These are phyloP conservation scores for Corythaixoides concolor DNA, from an alignment of 2,113 vertebrate genomes.

Conservation along the genomic window DNA sequence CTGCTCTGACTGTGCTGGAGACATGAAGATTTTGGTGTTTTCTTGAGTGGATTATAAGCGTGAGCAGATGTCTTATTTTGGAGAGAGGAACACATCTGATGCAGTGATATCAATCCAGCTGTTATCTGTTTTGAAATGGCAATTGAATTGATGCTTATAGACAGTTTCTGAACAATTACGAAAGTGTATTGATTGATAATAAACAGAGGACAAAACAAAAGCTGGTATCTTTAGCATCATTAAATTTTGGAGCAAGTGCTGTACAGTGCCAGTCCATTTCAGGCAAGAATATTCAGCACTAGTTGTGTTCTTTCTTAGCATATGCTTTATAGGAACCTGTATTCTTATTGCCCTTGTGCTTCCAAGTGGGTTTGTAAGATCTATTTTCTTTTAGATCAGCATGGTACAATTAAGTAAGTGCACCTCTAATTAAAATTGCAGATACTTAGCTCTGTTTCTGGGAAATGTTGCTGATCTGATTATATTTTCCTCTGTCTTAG, in stretches of 20 bases:
- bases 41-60: background rate
- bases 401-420: background rate
- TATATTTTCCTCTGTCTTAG: background rate
- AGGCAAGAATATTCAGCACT: background rate
- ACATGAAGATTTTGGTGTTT: background rate
- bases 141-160: background rate
- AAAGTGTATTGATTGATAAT: background rate
- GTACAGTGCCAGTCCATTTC: background rate
- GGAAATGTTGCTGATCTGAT: background rate
- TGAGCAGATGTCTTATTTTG: background rate
- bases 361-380: background rate
- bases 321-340: background rate
- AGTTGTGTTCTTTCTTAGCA: background rate
- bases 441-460: background rate
- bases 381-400: background rate
- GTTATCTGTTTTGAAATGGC: background rate
- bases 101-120: background rate
- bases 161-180: background rate
- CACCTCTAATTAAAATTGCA: background rate
- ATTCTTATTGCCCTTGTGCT: background rate
- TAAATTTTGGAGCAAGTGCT: background rate
- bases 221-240: background rate
- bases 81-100: background rate
- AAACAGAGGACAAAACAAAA: background rate
- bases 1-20: background rate